Base-by-base conservation (phyloP, 1,140 invertebrate species). In the Forficula auricularia region DNA sequence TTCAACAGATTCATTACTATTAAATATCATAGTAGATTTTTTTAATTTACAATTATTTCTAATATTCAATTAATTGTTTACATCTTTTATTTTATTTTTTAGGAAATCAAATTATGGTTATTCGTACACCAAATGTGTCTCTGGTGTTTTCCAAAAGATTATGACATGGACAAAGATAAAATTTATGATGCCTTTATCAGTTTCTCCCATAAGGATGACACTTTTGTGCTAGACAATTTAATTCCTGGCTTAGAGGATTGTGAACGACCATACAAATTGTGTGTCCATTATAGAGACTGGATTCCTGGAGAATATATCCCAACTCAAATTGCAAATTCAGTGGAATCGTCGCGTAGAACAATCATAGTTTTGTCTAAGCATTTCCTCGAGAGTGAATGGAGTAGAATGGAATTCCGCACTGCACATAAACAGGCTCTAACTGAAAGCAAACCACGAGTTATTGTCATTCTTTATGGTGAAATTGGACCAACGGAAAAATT, bases 171-270 rank as follows among this genome's bases (percentile, higher is more conserved):
- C 51, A 73, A 75, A 47, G 73, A 83, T 36, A 86, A 84, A 54
- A 55, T 67, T 4, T 89, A 79, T 57, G 88, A 94, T 53, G 85
- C 82, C 0, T 92, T 91, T 57, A 70, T 92, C 30, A 87, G 84
- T 45, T 90, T 80, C 54, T 82, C 84, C 1, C 76, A 84, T 51
- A 71, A 75, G 52, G 88, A 94, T 56, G 73, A 79, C 42, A 67
- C 72, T 3, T 85, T 80, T 55, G 73, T 90, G 1, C 58, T 73
- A 0, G 63, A 75, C 3, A 63, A 75, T 37, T 54, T 91, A 15
- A 66, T 84, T 30, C 62, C 73, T 1, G 65, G 70, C 34, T 57
- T 91, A n/a, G 78, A 82, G 22, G 57, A 55, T 7, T 72, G 70
- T 1, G 55, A 64, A 0, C 61, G 56, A 7, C 65, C 70, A 6